Percentiles rank a stretch among this genome's conserved stretches.
Conservation (phyloP, 2,113 vertebrate species). For the Theristicus caerulescens region DNA sequence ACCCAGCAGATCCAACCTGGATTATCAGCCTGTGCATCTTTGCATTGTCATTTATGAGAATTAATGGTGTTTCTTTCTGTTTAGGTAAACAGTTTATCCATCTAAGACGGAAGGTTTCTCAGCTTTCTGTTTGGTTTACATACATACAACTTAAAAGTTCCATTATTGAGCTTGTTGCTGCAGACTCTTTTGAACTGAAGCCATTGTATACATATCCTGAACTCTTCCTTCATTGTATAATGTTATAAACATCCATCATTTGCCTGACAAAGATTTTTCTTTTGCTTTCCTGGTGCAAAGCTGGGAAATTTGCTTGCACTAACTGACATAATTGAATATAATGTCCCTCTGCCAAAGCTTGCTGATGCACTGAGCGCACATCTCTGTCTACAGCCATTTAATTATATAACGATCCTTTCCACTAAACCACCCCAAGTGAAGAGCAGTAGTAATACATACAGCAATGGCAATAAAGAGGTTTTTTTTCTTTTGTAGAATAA, state of each 20-base stretch:
- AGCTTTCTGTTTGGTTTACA: slow-evolving; percentile 55
- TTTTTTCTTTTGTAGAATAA: neutral
- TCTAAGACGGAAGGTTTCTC: slow-evolving; percentile 46
- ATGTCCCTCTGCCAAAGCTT: neutral
- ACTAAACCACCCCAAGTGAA: neutral
- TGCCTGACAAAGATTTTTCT: slow-evolving; percentile 6
- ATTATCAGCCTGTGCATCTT: slow-evolving; percentile 13
- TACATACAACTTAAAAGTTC: slow-evolving; percentile 25
- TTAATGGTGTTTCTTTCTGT: slow-evolving; percentile 48
- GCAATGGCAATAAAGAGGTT: neutral
- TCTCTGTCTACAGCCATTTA: neutral
- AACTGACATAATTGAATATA: neutral
- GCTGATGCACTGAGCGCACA: neutral
- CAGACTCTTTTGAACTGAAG: slow-evolving; percentile 51
- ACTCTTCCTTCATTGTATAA: slow-evolving; percentile 57
- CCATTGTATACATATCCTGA: slow-evolving; percentile 44
- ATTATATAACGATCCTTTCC: neutral
- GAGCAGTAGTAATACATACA: neutral
- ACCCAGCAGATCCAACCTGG: neutral
- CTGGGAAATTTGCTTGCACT: slow-evolving; percentile 7
- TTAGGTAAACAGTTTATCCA: slow-evolving; percentile 50
- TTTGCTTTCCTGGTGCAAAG: slow-evolving; percentile 37
- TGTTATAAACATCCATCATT: slow-evolving; percentile 62
- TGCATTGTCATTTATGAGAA: slow-evolving; percentile 42
- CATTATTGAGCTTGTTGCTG: slow-evolving; percentile 44